A percentile compares a stretch with the other conserved stretches of the same genome.
Conservation (phyloP, 2,888 invertebrate genomes). For the Kryphioiulus occultus region DNA sequence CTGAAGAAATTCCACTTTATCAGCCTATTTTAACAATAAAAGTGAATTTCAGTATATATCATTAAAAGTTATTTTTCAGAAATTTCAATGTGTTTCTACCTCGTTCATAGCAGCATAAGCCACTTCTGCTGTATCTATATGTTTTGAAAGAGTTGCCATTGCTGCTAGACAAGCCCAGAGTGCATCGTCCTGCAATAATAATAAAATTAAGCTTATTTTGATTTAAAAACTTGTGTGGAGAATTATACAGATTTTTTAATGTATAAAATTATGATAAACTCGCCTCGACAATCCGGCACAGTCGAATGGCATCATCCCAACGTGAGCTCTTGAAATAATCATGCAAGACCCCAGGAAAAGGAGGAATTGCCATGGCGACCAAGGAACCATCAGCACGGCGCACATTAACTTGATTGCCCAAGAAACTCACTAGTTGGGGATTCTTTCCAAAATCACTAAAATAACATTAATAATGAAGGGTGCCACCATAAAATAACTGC, state of each 20-base stretch:
- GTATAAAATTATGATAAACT: slow-evolving; percentile 48
- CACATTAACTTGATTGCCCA: slow-evolving; percentile 83
- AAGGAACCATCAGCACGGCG: slow-evolving; percentile 89
- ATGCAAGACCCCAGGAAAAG: slow-evolving; percentile 68
- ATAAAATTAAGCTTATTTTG: background rate
- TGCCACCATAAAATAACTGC: background rate
- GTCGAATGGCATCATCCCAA: slow-evolving; percentile 85
- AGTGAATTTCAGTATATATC: background rate
- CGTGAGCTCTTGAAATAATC: slow-evolving; percentile 76
- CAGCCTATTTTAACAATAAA: slow-evolving; percentile 59
- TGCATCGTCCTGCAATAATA: slow-evolving; percentile 59
- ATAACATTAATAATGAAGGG: slow-evolving; percentile 47
- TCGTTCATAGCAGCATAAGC: slow-evolving; percentile 91
- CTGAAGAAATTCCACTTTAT: slow-evolving; percentile 59
- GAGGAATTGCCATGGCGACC: slow-evolving; percentile 75
- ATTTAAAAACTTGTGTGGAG: background rate
- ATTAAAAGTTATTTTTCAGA: background rate
- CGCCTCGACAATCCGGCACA: slow-evolving; percentile 75
- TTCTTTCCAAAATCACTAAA: slow-evolving; percentile 85
- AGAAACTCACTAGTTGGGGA: slow-evolving; percentile 80
- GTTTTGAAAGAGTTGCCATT: slow-evolving; percentile 84
- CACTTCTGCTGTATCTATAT: slow-evolving; percentile 90
- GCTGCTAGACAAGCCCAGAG: slow-evolving; percentile 96
- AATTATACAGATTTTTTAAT: background rate
- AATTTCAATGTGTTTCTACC: slow-evolving; percentile 44